phyloP scores from a whole-genome alignment of 2,888 invertebrate genomes.

The Tenthredo scrophulariae region DNA sequence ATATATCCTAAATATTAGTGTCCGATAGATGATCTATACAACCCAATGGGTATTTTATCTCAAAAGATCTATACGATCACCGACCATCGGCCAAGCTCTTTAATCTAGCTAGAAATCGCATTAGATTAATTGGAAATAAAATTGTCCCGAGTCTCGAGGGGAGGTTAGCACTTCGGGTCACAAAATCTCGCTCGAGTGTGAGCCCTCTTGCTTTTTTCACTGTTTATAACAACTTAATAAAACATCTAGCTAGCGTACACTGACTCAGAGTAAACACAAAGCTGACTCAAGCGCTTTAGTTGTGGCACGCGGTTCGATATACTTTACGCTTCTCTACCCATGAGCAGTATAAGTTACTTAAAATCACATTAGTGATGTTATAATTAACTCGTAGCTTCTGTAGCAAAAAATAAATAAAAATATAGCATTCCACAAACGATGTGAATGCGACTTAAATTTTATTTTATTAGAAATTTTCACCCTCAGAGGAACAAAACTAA shows the following conservation, averaged over 20 bases:
- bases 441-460: not conserved
- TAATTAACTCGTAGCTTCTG: slow-evolving; percentile 18
- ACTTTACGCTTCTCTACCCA: not conserved
- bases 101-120: slow-evolving; percentile 2
- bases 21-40: slow-evolving; percentile 2
- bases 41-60: slow-evolving; percentile 9
- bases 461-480: not conserved
- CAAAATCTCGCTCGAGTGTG: slow-evolving; percentile 32
- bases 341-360: slow-evolving; percentile 1
- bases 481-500: not conserved
- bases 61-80: not conserved
- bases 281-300: slow-evolving; percentile 39
- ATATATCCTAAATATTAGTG: not conserved
- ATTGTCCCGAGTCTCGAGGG: slow-evolving; percentile 5
- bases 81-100: not conserved
- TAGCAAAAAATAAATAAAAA: not conserved
- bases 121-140: not conserved
- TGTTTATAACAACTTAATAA: slow-evolving; percentile 51
- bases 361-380: not conserved
- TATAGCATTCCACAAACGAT: not conserved
- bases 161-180: slow-evolving; percentile 18
- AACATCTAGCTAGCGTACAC: slow-evolving; percentile 42
- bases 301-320: slow-evolving; percentile 27
- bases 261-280: slow-evolving; percentile 48
- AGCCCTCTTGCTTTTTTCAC: slow-evolving; percentile 49